A percentile compares a stretch with the other conserved stretches of the same genome.
Evolutionary conservation across 2,888 invertebrate genomes (phyloP).

Genomic region (Petrolisthes manimaculis): DNA sequence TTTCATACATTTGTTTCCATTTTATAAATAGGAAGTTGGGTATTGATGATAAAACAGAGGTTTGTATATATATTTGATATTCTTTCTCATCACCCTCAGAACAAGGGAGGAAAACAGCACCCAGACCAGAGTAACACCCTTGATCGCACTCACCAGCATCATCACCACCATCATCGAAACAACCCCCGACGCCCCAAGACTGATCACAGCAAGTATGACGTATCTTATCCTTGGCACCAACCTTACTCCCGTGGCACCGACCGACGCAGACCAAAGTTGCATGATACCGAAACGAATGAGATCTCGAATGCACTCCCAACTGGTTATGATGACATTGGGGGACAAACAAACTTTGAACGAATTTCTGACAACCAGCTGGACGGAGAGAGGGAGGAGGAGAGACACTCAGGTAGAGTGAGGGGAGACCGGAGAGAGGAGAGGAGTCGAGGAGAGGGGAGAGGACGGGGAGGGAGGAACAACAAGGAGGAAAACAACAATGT

Average conservation of each 20-base stretch:
- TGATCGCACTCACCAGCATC: background rate
- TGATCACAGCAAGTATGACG: background rate
- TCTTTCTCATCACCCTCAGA: slow-evolving; percentile 12
- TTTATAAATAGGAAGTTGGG: too few species aligned
- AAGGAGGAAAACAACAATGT: slow-evolving; percentile 8
- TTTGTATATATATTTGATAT: too few species aligned
- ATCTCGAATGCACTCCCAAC: slow-evolving; percentile 38
- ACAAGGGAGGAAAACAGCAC: slow-evolving; percentile 37
- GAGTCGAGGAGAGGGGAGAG: slow-evolving; percentile 1
- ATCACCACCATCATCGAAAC: background rate
- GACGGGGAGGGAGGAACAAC: background rate
- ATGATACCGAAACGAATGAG: slow-evolving; percentile 32
- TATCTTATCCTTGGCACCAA: background rate
- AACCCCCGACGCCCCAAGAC: slow-evolving; percentile 10
- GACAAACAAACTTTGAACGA: slow-evolving; percentile 9
- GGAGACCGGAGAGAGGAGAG: background rate
- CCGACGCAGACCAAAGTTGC: background rate
- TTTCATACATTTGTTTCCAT: too few species aligned
- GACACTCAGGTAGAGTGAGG: background rate
- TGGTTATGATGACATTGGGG: slow-evolving; percentile 10
- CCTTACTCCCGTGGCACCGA: background rate
- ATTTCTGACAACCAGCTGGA: slow-evolving; percentile 20
- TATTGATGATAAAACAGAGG: too few species aligned
- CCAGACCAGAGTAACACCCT: slow-evolving; percentile 13
- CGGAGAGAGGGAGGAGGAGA: background rate